Base-by-base conservation (phyloP, 2,888 invertebrate species). In the Heliconius hortense region DNA sequence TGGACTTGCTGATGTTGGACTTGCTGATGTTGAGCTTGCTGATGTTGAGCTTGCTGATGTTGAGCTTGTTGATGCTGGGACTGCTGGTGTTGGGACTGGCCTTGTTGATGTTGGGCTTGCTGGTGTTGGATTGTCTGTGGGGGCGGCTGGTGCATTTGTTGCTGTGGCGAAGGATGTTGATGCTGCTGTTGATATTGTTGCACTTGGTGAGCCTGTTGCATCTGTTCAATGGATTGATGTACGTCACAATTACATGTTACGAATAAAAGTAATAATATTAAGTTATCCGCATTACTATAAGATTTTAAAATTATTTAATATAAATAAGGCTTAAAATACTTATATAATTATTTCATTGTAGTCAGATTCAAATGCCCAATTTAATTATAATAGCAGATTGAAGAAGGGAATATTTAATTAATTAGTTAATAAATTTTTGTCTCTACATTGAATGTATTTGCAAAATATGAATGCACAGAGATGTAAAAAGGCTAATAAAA, bases 191-290 rank as follows among this genome's bases (percentile, higher is more conserved):
- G 88, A 80, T 87, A 86, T 70, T 86, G 86, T 77, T 92, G 94
- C 73, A 94, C 94, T 84, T 94, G 86, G 78, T 92, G 94, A 76
- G 94, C 94, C 83, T 94, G 91, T 81, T 92, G 92, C 82, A 89
- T 88, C 83, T 88, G 85, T 53, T n/a, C 4, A 64, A 39, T 15
- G 13, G 21, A 24, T 39, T 31, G 31, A 59, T 62, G 18, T 31
- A 21, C 10, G 3, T 63, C 63, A 28, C 63, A 31, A 31, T 31
- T 28, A 21, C 8, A 31, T 31, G 21, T 31, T 5, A 63, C 31
- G 13, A 39, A 39, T 26, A 39, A 24, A n/a, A 64, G 0, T 5
- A 39, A 59, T 24, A 15, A 59, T 24, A 53, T 53, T 21, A 21
- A 53, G 24, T 4, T 59, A 59, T n/a, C 10, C 24, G 56, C n/a